A percentile compares a stretch with the other conserved stretches of the same genome.
These are phyloP conservation scores for Pinctada fucata DNA, from an alignment of 2,888 invertebrate species.

Conservation along the genomic window DNA sequence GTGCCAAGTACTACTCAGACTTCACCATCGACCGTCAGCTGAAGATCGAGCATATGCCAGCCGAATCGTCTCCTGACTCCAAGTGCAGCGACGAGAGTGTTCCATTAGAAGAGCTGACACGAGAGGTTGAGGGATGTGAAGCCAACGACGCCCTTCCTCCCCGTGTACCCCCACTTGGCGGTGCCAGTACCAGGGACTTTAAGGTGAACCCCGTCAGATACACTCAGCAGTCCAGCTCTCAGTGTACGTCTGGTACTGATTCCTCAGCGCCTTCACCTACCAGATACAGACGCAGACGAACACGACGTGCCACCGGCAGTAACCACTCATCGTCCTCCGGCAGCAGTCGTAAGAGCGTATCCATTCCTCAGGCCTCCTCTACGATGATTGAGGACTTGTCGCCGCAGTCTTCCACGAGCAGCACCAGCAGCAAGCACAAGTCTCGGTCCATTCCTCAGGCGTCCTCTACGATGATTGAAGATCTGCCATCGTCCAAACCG, in stretches of 20 bases:
- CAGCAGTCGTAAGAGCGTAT: conserved; percentile 52
- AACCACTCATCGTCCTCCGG: conserved; percentile 47
- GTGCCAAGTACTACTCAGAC: conserved; percentile 68
- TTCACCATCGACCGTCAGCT: conserved; percentile 67
- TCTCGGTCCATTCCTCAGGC: conserved; percentile 60
- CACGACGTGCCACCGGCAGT: conserved; percentile 37
- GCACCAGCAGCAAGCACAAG: conserved; percentile 49
- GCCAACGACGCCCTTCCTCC: conserved; percentile 44
- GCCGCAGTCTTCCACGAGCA: conserved; percentile 53
- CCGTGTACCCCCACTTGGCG: conserved; percentile 34
- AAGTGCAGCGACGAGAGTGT: conserved; percentile 42
- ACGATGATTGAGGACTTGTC: conserved; percentile 62
- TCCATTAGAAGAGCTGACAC: conserved; percentile 52
- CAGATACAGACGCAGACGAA: conserved; percentile 41
- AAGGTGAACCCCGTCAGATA: background rate
- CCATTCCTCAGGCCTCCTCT: conserved; percentile 64
- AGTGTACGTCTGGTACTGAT: conserved; percentile 46
- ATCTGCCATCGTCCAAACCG: conserved; percentile 56
- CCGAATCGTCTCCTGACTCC: conserved; percentile 35
- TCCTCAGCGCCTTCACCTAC: conserved; percentile 47
- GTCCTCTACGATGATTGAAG: conserved; percentile 65
- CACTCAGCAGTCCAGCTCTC: background rate
- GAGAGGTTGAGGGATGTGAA: conserved; percentile 61
- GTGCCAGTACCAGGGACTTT: conserved; percentile 19
- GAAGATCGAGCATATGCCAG: conserved; percentile 62